Evolutionary conservation across 2,888 invertebrate species (phyloP).

Genomic region (Petrolisthes cinctipes): DNA sequence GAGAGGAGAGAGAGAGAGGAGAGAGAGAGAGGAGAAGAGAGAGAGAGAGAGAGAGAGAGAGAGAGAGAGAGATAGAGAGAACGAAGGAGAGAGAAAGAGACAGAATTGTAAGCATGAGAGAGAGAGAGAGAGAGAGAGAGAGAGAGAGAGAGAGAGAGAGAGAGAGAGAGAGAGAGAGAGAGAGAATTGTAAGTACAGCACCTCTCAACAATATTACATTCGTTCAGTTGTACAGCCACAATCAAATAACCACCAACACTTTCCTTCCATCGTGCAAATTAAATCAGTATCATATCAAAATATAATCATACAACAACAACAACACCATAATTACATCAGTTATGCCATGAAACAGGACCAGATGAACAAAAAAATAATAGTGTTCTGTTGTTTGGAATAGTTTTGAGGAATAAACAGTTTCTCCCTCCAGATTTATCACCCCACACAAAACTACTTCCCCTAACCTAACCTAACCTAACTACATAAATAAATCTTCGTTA

Average conservation of each 20-base stretch:
- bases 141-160: background rate
- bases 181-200: background rate
- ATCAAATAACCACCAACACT: background rate
- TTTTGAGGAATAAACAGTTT: too few relatives aligned
- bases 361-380: too few relatives aligned
- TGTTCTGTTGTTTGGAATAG: too few relatives aligned
- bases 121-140: background rate
- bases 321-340: background rate
- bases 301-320: background rate
- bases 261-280: background rate
- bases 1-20: background rate
- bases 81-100: background rate
- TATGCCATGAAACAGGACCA: too few relatives aligned
- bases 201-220: background rate
- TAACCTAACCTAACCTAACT: too few relatives aligned
- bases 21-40: constrained; percentile 5
- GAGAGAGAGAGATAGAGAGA: background rate
- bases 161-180: constrained; percentile 2
- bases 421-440: too few relatives aligned
- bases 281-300: background rate
- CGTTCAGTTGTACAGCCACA: background rate
- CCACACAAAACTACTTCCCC: too few relatives aligned
- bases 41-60: constrained; percentile 13
- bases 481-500: too few relatives aligned
- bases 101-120: too few relatives aligned